These are phyloP conservation scores for Microcebus jonahi DNA, from an alignment of 2,113 vertebrate species.

Conservation along the genomic window DNA sequence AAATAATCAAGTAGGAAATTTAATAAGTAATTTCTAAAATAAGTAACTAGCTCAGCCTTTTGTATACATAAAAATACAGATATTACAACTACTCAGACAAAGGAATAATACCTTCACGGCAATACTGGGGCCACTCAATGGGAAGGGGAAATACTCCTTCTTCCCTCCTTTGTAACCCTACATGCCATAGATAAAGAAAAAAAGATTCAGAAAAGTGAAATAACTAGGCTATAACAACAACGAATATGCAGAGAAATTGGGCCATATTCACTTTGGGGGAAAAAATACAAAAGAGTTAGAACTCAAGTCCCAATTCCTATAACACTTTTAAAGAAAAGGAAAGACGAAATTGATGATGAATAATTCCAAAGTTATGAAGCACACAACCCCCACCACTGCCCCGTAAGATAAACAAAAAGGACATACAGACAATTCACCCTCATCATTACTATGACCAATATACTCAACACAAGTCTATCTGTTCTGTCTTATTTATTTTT, in stretches of 20 bases:
- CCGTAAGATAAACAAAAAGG: not conserved
- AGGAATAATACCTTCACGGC: not conserved
- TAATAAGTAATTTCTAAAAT: not conserved
- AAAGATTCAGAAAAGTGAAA: not conserved
- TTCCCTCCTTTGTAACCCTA: not conserved
- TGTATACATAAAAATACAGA: not conserved
- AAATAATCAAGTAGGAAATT: not conserved
- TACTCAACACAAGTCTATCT: not conserved
- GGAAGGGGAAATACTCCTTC: not conserved
- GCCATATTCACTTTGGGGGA: not conserved
- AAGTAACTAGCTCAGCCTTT: not conserved
- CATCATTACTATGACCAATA: not conserved
- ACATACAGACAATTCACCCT: not conserved
- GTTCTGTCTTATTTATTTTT: not conserved
- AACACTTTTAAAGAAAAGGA: not conserved
- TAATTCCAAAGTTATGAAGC: not conserved
- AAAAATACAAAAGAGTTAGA: not conserved
- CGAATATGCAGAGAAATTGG: not conserved
- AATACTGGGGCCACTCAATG: not conserved
- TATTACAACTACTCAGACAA: not conserved
- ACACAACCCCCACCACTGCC: not conserved
- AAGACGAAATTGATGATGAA: not conserved
- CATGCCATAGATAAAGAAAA: not conserved
- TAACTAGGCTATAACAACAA: not conserved
- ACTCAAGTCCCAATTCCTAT: not conserved